These are phyloP conservation scores for Macrosteles quadrilineatus DNA, from an alignment of 1,140 invertebrate genomes.

Conservation along the genomic window DNA sequence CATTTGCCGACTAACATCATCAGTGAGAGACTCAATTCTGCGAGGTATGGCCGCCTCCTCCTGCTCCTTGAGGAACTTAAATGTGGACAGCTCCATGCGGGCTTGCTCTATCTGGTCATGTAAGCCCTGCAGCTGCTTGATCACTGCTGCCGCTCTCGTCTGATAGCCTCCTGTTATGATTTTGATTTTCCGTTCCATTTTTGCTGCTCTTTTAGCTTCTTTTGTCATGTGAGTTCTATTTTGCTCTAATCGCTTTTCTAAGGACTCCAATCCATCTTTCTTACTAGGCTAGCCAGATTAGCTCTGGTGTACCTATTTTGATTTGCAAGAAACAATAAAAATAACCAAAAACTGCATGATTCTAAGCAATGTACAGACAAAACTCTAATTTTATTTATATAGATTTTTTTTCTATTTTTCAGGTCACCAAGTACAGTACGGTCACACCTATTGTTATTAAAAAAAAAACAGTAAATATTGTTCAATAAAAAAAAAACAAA, in stretches of 20 bases:
- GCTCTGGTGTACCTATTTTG: constrained; percentile 92
- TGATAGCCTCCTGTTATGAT: constrained; percentile 92
- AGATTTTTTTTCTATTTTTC: too few relatives aligned
- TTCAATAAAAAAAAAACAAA: too few relatives aligned
- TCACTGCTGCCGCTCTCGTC: constrained; percentile 78
- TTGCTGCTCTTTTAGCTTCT: constrained; percentile 93
- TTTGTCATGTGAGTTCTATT: constrained; percentile 93
- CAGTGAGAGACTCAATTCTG: constrained; percentile 82
- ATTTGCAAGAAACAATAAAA: constrained; percentile 80
- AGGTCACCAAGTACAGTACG: too few relatives aligned
- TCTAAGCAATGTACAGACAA: too few relatives aligned
- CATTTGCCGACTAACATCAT: constrained; percentile 90
- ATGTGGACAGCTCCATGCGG: constrained; percentile 87
- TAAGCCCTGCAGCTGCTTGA: constrained; percentile 87
- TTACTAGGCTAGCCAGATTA: constrained; percentile 92
- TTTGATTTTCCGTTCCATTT: constrained; percentile 97
- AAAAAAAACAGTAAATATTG: too few relatives aligned
- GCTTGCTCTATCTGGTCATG: constrained; percentile 90
- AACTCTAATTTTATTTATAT: too few relatives aligned
- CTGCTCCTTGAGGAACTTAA: constrained; percentile 86
- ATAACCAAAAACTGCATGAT: too few relatives aligned
- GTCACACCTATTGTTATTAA: too few relatives aligned
- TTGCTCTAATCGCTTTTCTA: constrained; percentile 89
- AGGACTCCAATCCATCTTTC: constrained; percentile 92
- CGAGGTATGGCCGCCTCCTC: constrained; percentile 90